Conservation (phyloP, 2,888 invertebrate species). For the Girardia tigrina region DNA sequence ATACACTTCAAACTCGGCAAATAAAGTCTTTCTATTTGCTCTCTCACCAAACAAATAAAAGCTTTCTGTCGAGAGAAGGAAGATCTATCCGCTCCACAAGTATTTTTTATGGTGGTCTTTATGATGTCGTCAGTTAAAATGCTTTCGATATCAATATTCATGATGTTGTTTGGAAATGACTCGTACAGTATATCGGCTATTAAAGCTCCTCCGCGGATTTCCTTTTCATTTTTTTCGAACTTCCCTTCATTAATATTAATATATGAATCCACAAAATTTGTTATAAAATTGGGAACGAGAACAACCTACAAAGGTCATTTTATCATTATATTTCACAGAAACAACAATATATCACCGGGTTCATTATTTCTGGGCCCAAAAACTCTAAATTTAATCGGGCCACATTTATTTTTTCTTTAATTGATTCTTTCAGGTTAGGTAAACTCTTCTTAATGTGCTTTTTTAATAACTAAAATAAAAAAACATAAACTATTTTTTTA, state of each 20-base stretch:
- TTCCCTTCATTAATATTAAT: background rate
- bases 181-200: background rate
- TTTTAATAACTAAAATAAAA: slow-evolving; percentile 63
- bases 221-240: background rate
- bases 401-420: slow-evolving; percentile 88
- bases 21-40: slow-evolving; percentile 84
- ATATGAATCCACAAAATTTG: background rate
- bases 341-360: slow-evolving; percentile 59
- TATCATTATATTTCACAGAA: too few relatives aligned
- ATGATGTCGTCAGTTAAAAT: background rate
- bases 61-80: slow-evolving; percentile 57
- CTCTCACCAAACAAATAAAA: slow-evolving; percentile 88
- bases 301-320: too few relatives aligned
- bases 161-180: background rate
- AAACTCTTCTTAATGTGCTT: slow-evolving; percentile 96
- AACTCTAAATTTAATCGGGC: slow-evolving; percentile 94
- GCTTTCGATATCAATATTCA: background rate
- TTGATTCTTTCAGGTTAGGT: slow-evolving; percentile 73
- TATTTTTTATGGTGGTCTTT: background rate
- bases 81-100: background rate
- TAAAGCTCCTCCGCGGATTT: background rate
- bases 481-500: too few relatives aligned
- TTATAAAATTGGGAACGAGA: background rate
- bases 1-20: slow-evolving; percentile 92
- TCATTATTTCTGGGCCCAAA: slow-evolving; percentile 88